Base-by-base conservation (phyloP, 2,888 invertebrate species). In the Ormyrus rosae region DNA sequence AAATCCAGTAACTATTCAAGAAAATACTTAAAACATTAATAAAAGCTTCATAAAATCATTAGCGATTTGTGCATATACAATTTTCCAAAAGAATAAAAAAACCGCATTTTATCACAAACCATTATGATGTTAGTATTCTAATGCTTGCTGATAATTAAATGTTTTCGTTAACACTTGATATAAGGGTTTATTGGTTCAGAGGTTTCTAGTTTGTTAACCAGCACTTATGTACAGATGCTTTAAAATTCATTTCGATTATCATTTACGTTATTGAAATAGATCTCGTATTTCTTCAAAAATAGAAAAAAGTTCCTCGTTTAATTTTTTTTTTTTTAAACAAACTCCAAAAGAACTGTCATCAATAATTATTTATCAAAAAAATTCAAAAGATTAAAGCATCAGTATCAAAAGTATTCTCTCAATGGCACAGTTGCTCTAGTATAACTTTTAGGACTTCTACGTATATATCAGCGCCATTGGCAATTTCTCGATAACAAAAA, bases 101-200 rank as follows among this genome's bases (percentile, higher is more conserved):
- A 65, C 13, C 58, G 58, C 53, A 69, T 69, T 63, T 58, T 79
- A 73, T 74, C 56, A 69, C 64, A 74, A 68, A 74, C 46, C 53
- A 78, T 67, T 72, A 63, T 53, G 46, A 69, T 6, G 51, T 46
- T 74, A 61, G 34, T 6, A 73, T 63, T 51, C n/a, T 71, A 58
- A 58, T 71, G 58, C 55, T 56, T 61, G 46, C 34, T n/a, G 45
- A 56, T 73, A 50, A 6, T 60, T 67, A 45, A 58, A 53, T 34
- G 34, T 67, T 19, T 50, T 60, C 70, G 34, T 58, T 58, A 77
- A 34, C 64, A 78, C 51, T 53, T 45, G 60, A 50, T 46, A 1
- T 45, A 45, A 34, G 56, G 63, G 58, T 7, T 19, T 11, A 64
- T 58, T 50, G 13, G 10, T 58, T 6, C n/a, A 63, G 8, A 19